Conservation (phyloP, 2,113 vertebrate genomes). For the Cyprinodon variegatus region DNA sequence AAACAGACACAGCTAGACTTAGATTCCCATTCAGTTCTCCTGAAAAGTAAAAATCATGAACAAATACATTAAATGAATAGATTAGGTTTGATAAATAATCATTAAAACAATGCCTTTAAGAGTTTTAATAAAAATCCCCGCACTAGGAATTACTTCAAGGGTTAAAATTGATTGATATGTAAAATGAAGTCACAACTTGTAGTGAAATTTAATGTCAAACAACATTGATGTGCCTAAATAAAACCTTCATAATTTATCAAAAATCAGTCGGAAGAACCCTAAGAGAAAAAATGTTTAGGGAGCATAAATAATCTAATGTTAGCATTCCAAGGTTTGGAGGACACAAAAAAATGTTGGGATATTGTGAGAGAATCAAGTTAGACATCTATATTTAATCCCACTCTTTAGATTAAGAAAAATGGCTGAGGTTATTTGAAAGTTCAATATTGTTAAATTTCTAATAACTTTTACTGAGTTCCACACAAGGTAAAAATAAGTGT, state of each 20-base stretch:
- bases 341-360: no score
- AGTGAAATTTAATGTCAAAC: neutral
- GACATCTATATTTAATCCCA: no score
- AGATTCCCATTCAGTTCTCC: neutral
- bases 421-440: neutral
- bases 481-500: no score
- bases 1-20: neutral
- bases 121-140: neutral
- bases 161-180: neutral
- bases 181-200: neutral
- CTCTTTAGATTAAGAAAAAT: neutral
- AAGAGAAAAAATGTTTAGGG: no score
- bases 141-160: neutral
- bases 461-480: neutral
- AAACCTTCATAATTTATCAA: neutral
- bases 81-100: neutral
- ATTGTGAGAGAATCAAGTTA: no score
- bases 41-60: neutral
- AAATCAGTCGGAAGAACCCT: no score
- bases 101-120: no score
- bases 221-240: neutral
- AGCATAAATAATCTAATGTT: no score
- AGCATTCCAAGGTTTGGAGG: no score
- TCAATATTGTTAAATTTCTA: neutral
- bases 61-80: neutral